Conservation (phyloP, 2,113 vertebrate genomes). For the Cyanoderma ruficeps region DNA sequence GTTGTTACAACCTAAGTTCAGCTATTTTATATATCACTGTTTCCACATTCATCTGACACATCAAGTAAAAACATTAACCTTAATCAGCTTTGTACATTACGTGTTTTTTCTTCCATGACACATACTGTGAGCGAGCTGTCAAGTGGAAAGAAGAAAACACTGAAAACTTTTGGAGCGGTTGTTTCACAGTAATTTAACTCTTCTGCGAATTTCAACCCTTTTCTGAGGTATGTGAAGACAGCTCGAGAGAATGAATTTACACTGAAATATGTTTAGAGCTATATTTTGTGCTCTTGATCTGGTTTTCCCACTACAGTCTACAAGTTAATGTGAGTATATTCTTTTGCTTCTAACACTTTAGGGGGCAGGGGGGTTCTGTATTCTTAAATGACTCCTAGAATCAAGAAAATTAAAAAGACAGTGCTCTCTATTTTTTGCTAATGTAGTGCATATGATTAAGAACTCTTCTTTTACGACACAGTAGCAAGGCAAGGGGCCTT, state of each 20-base stretch:
- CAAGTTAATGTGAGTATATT: not conserved
- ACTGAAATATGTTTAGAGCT: not conserved
- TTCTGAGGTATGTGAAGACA: not conserved
- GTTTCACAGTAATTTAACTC: not conserved
- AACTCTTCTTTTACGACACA: not conserved
- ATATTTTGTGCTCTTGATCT: not conserved
- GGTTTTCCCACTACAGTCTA: rapidly evolving
- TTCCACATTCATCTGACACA: not conserved
- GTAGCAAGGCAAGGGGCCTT: not conserved
- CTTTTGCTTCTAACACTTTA: not conserved
- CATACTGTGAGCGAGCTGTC: not conserved
- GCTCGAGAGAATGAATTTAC: not conserved
- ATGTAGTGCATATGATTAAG: not conserved
- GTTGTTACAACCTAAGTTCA: not conserved
- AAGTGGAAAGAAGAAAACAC: not conserved
- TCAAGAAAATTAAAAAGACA: not conserved
- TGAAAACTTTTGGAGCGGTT: not conserved
- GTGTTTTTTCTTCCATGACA: not conserved
- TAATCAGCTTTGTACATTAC: not conserved
- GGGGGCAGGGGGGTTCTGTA: rapidly evolving
- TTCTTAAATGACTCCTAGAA: not conserved
- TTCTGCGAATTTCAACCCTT: not conserved
- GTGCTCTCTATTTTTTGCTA: not conserved
- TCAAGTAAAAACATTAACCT: not conserved
- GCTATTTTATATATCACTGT: not conserved